phyloP scores from a whole-genome alignment of 2,113 vertebrate genomes.

The Apodemus sylvaticus region DNA sequence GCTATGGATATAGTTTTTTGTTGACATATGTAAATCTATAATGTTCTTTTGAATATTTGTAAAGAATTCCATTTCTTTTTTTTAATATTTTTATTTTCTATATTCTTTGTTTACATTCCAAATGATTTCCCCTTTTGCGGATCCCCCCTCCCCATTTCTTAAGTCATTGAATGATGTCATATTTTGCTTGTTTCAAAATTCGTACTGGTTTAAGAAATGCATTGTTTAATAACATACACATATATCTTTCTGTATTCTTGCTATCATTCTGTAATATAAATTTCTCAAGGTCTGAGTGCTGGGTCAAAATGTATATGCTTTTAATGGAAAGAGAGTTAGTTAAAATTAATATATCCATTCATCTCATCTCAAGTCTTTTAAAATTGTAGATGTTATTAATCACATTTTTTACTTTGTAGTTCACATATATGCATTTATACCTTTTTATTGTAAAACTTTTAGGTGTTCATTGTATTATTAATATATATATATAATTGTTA shows the following conservation, averaged over 20 bases:
- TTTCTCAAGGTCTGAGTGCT: constrained; percentile 20
- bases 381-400: background rate
- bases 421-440: background rate
- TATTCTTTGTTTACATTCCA: too few relatives aligned
- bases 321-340: constrained; percentile 16
- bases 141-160: too few relatives aligned
- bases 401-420: background rate
- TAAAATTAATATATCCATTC: background rate
- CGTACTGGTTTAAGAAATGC: background rate
- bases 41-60: background rate
- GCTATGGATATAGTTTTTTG: background rate
- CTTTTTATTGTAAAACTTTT: constrained; percentile 19
- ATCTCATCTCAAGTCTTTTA: background rate
- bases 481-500: background rate
- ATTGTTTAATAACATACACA: background rate
- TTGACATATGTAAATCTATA: background rate
- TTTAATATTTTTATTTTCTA: too few relatives aligned
- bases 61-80: too few relatives aligned
- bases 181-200: constrained; percentile 1
- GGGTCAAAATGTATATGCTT: background rate
- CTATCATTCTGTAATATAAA: constrained; percentile 7
- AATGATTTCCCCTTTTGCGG: too few relatives aligned
- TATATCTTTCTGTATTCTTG: background rate
- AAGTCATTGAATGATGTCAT: background rate
- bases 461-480: background rate